Evolutionary conservation across 1,140 invertebrate genomes (phyloP), one percentile per base, ranked within the genome.

Genomic region (Aradophagus sp.): DNA sequence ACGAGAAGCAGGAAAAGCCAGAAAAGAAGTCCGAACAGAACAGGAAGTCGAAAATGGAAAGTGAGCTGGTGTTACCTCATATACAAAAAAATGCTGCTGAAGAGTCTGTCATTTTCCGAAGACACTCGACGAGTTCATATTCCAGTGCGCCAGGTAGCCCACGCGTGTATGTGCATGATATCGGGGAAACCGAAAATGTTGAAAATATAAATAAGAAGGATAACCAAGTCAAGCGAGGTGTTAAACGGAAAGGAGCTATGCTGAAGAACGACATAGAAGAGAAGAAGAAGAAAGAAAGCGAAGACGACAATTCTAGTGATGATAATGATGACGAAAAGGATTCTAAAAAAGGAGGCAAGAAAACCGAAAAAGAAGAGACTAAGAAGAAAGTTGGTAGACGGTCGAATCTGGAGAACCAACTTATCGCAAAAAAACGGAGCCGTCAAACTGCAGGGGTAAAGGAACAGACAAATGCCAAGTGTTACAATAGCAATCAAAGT

Each of bases 71-170:
- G 31, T 88, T 87, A 85, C 81, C 88, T 17, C 87, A 86, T 55
- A 87, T 87, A 41, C 80, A 86, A 14, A 86, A 86, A 77, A 87
- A 84, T 41, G 82, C 88, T 1, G 90, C 90, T 19, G 91, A 93
- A 70, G 92, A 91, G 31, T 93, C 93, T 0, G 88, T 93, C 71
- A 93, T 95, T 20, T 90, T 94, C 70, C 86, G 93, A 29, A 87
- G 93, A 36, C 92, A 93, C 75, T 94, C 93, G 0, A 93, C 92
- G 44, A 93, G 92, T 78, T 93, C 92, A 8, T 93, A 91, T 80
- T 94, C 93, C 0, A 93, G 92, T 78, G 89, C 89, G 1, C 86
- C 86, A n/a, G 84, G 80, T 11, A 89, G 88, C 74, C 87, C 88
- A 2, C 65, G 84, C 50, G 81, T 82, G 8, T 83, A 80, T 45